phyloP scores from a whole-genome alignment of 2,797 vertebrate genomes.

The Aldrovandia affinis region DNA sequence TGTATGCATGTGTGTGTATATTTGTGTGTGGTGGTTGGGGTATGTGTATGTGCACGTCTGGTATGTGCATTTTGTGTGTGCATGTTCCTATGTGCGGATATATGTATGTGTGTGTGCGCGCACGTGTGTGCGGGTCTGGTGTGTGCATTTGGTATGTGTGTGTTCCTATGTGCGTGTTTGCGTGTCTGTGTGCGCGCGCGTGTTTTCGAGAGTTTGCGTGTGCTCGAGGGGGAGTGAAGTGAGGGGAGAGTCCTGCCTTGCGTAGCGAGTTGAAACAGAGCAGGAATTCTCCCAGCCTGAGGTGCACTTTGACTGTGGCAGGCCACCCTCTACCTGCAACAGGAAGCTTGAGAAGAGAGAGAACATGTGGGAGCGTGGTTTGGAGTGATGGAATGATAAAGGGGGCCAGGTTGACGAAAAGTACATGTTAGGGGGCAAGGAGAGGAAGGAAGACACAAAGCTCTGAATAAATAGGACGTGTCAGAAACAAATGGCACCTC shows the following conservation, averaged over 20 bases:
- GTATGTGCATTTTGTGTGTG: background rate
- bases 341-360: background rate
- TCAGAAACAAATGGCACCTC: background rate
- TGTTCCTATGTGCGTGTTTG: background rate
- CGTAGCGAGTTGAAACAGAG: conserved; percentile 12
- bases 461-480: background rate
- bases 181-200: background rate
- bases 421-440: background rate
- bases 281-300: conserved; percentile 15
- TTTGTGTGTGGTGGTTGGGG: background rate
- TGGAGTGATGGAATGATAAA: background rate
- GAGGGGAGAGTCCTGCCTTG: background rate
- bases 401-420: background rate
- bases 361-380: background rate
- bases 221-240: background rate
- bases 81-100: background rate
- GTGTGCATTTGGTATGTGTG: too few relatives aligned
- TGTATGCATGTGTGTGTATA: background rate
- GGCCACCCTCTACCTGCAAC: background rate
- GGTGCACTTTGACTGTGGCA: background rate
- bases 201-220: background rate
- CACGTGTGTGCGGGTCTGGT: background rate
- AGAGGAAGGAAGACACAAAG: background rate
- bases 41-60: too few relatives aligned
- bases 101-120: background rate